phyloP scores from a whole-genome alignment of 2,888 invertebrate species.

The Clostera curtula region DNA sequence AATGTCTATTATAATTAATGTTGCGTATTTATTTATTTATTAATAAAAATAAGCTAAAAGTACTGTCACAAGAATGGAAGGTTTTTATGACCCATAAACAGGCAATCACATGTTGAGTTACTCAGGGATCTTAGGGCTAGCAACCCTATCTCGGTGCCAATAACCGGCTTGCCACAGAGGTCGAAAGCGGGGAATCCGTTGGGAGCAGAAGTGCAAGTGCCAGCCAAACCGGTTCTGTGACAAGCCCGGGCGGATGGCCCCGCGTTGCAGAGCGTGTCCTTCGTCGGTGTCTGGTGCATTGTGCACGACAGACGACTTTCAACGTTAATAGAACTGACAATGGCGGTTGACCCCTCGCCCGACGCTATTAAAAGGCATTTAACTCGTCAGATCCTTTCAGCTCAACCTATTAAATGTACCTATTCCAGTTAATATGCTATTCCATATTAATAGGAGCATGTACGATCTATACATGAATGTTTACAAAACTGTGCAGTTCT shows the following conservation, averaged over 20 bases:
- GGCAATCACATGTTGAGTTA: no score
- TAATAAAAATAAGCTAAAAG: no score
- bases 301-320: constrained; percentile 32
- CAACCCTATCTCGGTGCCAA: neutral
- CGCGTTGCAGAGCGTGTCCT: constrained; percentile 49
- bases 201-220: constrained; percentile 53
- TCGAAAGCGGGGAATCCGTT: constrained; percentile 38
- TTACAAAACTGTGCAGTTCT: no score
- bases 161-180: constrained; percentile 9
- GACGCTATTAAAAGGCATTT: constrained; percentile 1
- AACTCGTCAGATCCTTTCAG: neutral
- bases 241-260: constrained; percentile 21
- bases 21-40: no score
- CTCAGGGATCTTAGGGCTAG: no score
- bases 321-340: constrained; percentile 21
- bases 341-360: constrained; percentile 8
- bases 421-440: no score
- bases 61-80: no score
- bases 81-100: no score
- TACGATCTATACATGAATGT: no score
- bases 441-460: no score
- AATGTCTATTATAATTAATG: no score
- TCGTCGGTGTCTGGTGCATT: constrained; percentile 48
- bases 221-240: constrained; percentile 48
- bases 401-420: no score